Evolutionary conservation across 2,797 vertebrate species (phyloP).

Genomic region (Neoniphon sammara): DNA sequence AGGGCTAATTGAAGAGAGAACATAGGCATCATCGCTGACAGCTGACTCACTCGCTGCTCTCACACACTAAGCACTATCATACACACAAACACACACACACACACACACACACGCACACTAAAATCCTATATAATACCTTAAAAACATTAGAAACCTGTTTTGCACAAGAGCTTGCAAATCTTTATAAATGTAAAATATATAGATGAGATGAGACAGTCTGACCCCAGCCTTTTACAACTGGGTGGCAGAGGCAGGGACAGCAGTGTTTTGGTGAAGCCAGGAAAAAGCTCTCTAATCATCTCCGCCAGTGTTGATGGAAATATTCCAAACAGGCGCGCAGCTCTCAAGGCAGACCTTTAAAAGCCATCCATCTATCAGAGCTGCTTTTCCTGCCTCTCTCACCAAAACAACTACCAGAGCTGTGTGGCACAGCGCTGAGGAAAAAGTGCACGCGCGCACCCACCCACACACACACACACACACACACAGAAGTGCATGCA

Average conservation of each 20-base stretch:
- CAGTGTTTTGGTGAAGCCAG: slow-evolving; percentile 10
- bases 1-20: not conserved
- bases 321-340: slow-evolving; percentile 26
- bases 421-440: not conserved
- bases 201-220: not conserved
- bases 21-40: not conserved
- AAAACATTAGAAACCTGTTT: not conserved
- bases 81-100: not conserved
- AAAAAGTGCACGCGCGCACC: not conserved
- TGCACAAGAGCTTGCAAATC: not conserved
- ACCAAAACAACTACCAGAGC: slow-evolving; percentile 47
- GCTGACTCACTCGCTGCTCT: not conserved
- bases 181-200: not conserved
- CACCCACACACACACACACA: slow-evolving; percentile 8
- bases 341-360: slow-evolving; percentile 36
- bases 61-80: not conserved
- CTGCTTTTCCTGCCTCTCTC: slow-evolving; percentile 8
- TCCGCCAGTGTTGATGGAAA: slow-evolving; percentile 22
- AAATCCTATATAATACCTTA: not conserved
- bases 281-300: slow-evolving; percentile 29
- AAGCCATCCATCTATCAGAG: slow-evolving; percentile 32
- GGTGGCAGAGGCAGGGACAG: not conserved
- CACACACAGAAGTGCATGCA: too few species aligned
- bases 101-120: not conserved
- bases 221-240: not conserved